These are phyloP conservation scores for Cataglyphis albicans DNA, from an alignment of 2,888 invertebrate genomes.

Conservation along the genomic window DNA sequence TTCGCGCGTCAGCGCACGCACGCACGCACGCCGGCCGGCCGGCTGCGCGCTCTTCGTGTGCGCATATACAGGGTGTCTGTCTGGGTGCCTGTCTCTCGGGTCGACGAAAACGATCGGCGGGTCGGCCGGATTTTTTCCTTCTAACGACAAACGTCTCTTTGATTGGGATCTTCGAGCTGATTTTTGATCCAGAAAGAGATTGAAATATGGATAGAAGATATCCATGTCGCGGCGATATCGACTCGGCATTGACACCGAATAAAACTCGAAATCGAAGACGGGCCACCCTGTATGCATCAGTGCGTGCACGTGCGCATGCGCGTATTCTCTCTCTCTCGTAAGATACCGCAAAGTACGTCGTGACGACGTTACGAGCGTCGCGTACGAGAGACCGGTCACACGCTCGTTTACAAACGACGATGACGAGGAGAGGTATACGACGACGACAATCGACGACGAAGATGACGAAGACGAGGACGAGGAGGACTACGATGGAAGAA, in stretches of 20 bases:
- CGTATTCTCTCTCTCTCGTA: slow-evolving; percentile 63
- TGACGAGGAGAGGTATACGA: slow-evolving; percentile 29
- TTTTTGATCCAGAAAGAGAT: too few species aligned
- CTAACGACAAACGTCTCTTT: neutral
- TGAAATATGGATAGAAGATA: neutral
- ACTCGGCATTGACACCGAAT: neutral
- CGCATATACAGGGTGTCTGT: slow-evolving; percentile 32
- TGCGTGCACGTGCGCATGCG: slow-evolving; percentile 76
- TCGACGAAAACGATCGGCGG: neutral
- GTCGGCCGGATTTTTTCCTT: neutral
- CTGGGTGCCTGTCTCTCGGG: neutral
- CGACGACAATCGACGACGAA: slow-evolving; percentile 20
- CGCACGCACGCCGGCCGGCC: slow-evolving; percentile 50
- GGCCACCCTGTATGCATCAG: slow-evolving; percentile 64
- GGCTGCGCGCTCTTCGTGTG: slow-evolving; percentile 30
- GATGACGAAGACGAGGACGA: slow-evolving; percentile 40
- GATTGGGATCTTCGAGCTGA: neutral
- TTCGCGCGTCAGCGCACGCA: slow-evolving; percentile 59
- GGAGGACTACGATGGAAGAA: slow-evolving; percentile 26
- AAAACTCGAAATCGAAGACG: slow-evolving; percentile 60
- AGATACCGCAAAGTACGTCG: slow-evolving; percentile 72
- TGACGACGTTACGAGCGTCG: slow-evolving; percentile 69
- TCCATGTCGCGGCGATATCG: neutral
- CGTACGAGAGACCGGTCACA: slow-evolving; percentile 63
- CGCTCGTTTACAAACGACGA: slow-evolving; percentile 57